Evolutionary conservation across 2,797 vertebrate genomes (phyloP), one percentile per base, ranked within the genome.

Genomic region (Heliangelus exortis): DNA sequence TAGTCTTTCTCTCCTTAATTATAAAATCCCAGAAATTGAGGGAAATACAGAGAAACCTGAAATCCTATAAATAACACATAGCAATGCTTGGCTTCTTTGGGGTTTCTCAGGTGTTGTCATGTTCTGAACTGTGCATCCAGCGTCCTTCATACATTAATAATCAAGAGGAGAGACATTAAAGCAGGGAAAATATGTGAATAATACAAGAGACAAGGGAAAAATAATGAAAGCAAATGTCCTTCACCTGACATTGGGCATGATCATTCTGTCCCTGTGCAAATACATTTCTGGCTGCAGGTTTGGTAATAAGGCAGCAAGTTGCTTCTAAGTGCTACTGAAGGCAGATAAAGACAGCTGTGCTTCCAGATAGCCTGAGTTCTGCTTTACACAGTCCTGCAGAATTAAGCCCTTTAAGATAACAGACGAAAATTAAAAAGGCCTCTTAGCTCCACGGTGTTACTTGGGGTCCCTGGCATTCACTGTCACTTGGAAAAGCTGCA

Each of bases 81-180:
- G 75, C 80, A 89, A 84, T 73, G 51, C 71, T 92, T 87, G 89
- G 63, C 76, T 94, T 96, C 94, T 91, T 89, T 57, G 76, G 90
- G 92, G 87, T 88, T 92, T 97, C 92, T 94, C 87, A 97, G 96
- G 92, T 92, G 81, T 92, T 96, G 89, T 93, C 90, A 89, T 86
- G 71, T 80, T 96, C 92, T 93, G 96, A 97, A 96, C 89, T 48
- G n/a, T 97, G 76, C 87, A 96, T 93, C 92, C 92, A 95, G 90
- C 74, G 73, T 94, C 89, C 90, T 87, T 95, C 87, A 94, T 93
- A 78, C 69, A 96, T 96, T 96, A 97, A 95, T 96, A 97, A 97
- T 95, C 87, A 93, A 95, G 92, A 84, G 79, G 81, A 89, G 58
- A 93, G 63, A 93, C 84, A 91, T 95, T 97, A 95, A 95, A 96